Conservation (phyloP, 2,113 vertebrate genomes). For the Tylochromis polylepis region DNA sequence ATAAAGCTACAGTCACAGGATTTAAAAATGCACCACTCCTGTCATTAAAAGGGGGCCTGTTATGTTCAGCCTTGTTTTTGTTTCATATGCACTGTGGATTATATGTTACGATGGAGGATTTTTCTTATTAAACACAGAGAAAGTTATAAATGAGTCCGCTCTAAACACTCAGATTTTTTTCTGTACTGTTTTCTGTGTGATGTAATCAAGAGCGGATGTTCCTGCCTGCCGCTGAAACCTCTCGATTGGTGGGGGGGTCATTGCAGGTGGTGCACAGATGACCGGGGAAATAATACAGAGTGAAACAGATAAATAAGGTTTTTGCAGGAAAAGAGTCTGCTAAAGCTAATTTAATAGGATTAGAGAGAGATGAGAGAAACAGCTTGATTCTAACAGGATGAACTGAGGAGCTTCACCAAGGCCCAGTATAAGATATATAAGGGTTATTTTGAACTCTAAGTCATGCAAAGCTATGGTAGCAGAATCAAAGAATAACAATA, state of each 20-base stretch:
- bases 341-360: background rate
- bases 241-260: background rate
- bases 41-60: background rate
- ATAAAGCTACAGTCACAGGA: background rate
- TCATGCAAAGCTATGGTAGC: background rate
- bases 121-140: no score
- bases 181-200: background rate
- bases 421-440: background rate
- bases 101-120: background rate
- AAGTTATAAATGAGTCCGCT: background rate
- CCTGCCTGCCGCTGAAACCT: background rate
- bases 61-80: background rate
- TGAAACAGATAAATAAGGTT: background rate
- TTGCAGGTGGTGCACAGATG: background rate
- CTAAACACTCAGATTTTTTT: background rate
- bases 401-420: background rate
- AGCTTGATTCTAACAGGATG: background rate
- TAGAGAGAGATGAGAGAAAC: background rate
- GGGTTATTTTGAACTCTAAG: background rate
- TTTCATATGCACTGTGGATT: background rate
- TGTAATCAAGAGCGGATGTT: background rate
- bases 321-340: background rate
- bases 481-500: background rate
- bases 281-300: background rate
- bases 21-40: background rate